Conservation (phyloP, 2,797 vertebrate species). For the Yasuhikotakia modesta region DNA sequence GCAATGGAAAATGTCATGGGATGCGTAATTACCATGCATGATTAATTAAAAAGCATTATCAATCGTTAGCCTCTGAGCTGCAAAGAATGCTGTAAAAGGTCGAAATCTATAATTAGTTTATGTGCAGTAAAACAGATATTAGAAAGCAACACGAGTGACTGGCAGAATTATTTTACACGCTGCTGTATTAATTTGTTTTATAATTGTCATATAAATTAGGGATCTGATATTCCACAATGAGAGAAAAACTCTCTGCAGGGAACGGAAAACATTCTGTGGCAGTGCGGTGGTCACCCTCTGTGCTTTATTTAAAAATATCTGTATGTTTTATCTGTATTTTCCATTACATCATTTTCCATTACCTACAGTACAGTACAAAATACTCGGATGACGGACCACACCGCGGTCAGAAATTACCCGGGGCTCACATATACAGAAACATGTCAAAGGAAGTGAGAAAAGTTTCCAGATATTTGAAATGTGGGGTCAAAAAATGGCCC, state of each 20-base stretch:
- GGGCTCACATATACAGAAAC: no score
- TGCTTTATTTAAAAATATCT: constrained; percentile 35
- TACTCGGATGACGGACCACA: constrained; percentile 26
- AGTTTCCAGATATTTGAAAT: no score
- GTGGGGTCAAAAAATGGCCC: no score
- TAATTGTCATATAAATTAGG: constrained; percentile 60
- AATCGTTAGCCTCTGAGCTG: constrained; percentile 49
- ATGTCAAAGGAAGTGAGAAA: no score
- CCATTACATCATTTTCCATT: constrained; percentile 9
- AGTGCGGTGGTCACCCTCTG: neutral
- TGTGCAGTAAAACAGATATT: constrained; percentile 61
- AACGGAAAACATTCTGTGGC: constrained; percentile 27
- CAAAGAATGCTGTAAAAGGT: constrained; percentile 59
- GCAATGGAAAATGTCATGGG: constrained; percentile 54
- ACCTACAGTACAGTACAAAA: neutral
- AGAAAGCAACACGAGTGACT: constrained; percentile 52
- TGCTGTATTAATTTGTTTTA: constrained; percentile 57
- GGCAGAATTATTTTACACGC: constrained; percentile 34
- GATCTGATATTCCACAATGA: constrained; percentile 44
- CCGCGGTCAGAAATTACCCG: neutral
- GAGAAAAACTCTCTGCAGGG: constrained; percentile 17
- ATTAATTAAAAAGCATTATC: constrained; percentile 63
- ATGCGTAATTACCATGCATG: constrained; percentile 59
- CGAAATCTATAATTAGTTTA: constrained; percentile 65
- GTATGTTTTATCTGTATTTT: constrained; percentile 27